phyloP scores from a whole-genome alignment of 2,888 invertebrate genomes.

The Gerris lacustris region DNA sequence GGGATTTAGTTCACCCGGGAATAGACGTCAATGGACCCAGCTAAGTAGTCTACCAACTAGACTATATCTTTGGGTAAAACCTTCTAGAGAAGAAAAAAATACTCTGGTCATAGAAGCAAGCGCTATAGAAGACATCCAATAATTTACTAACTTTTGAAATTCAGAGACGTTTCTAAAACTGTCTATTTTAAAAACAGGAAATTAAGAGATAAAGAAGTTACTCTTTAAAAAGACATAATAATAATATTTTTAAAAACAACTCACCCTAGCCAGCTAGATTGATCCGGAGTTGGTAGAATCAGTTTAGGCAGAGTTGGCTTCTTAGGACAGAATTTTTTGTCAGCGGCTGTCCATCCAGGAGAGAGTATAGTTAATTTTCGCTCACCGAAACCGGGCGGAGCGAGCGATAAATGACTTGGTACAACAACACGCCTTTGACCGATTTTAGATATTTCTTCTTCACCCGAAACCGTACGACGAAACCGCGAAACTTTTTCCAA shows the following conservation, averaged over 20 bases:
- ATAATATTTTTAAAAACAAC: slow-evolving; percentile 33
- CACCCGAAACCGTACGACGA: slow-evolving; percentile 49
- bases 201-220: too few species aligned
- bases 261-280: slow-evolving; percentile 46
- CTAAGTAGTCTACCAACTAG: too few species aligned
- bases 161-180: too few species aligned
- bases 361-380: slow-evolving; percentile 46
- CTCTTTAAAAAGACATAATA: too few species aligned
- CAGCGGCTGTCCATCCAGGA: slow-evolving; percentile 26
- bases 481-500: background rate
- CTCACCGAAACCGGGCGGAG: slow-evolving; percentile 54
- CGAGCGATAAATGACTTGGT: slow-evolving; percentile 63
- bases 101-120: too few species aligned
- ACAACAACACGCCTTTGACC: slow-evolving; percentile 11
- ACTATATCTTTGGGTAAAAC: too few species aligned
- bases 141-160: too few species aligned
- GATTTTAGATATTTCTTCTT: slow-evolving; percentile 39
- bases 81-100: too few species aligned
- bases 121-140: too few species aligned
- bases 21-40: too few species aligned
- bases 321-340: slow-evolving; percentile 40
- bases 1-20: too few species aligned
- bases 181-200: too few species aligned
- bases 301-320: slow-evolving; percentile 63
- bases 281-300: slow-evolving; percentile 61